A percentile compares a stretch with the other conserved stretches of the same genome.
Evolutionary conservation across 2,797 vertebrate genomes (phyloP).

Genomic region (Fistularia commersonii): DNA sequence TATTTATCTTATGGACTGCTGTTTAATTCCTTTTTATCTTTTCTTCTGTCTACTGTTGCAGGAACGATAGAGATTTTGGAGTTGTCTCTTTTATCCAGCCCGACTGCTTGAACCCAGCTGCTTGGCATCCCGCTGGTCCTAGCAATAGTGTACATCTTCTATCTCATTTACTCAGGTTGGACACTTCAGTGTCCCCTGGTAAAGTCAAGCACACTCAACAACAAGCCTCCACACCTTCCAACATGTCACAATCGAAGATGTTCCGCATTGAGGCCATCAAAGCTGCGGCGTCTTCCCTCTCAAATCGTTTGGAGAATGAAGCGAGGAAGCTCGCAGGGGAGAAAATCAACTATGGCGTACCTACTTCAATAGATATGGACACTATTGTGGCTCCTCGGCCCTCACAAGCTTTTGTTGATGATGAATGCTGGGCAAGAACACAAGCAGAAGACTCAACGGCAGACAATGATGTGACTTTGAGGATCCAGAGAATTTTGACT

Average conservation of each 20-base stretch:
- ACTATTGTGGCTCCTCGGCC: constrained; percentile 35
- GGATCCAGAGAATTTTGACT: constrained; percentile 80
- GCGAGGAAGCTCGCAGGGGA: constrained; percentile 85
- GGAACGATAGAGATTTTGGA: constrained; percentile 75
- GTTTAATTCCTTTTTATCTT: background rate
- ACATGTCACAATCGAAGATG: constrained; percentile 73
- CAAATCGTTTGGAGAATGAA: constrained; percentile 89
- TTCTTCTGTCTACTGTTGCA: constrained; percentile 38
- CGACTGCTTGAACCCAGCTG: constrained; percentile 65
- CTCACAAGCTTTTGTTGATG: constrained; percentile 42
- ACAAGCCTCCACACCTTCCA: constrained; percentile 47
- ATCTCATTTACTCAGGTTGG: constrained; percentile 80
- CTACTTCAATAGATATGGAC: constrained; percentile 69
- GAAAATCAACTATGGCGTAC: constrained; percentile 75
- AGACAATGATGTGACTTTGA: constrained; percentile 63
- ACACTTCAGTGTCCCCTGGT: constrained; percentile 63
- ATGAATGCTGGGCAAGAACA: constrained; percentile 67
- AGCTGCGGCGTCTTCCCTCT: constrained; percentile 91
- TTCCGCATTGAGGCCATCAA: constrained; percentile 91
- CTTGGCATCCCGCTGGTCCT: constrained; percentile 37
- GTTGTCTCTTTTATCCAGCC: constrained; percentile 75
- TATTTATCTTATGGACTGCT: too few relatives aligned
- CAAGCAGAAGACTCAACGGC: constrained; percentile 27
- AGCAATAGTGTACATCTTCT: constrained; percentile 63
- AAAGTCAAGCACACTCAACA: constrained; percentile 18